These are phyloP conservation scores for Serilophus lunatus DNA, from an alignment of 2,113 vertebrate species.

Conservation along the genomic window DNA sequence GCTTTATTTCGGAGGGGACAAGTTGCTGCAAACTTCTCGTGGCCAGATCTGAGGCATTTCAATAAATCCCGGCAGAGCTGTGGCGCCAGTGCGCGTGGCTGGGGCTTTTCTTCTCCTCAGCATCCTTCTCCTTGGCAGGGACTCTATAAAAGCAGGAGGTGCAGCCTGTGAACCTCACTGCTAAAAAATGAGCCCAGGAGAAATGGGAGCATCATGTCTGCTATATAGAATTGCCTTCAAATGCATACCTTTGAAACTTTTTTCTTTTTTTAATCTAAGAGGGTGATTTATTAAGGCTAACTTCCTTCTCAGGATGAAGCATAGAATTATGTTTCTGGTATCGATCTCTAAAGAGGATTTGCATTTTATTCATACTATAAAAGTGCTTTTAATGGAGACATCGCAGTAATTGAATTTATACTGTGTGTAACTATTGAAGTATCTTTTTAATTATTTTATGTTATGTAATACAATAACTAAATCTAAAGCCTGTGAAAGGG, in stretches of 20 bases:
- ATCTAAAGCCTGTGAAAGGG: slow-evolving; percentile 69
- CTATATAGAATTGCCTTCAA: slow-evolving; percentile 46
- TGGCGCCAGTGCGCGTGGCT: accelerated
- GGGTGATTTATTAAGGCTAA: slow-evolving; percentile 73
- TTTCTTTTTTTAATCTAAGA: background rate
- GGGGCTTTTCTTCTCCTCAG: background rate
- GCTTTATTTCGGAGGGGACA: background rate
- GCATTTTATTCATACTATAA: slow-evolving; percentile 83
- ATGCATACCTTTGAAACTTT: slow-evolving; percentile 32
- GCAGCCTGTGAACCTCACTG: background rate
- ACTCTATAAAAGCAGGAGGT: background rate
- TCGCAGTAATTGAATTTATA: slow-evolving; percentile 81
- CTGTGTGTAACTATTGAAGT: slow-evolving; percentile 76
- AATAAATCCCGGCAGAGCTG: background rate
- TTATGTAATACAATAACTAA: slow-evolving; percentile 76
- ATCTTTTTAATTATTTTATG: slow-evolving; percentile 81
- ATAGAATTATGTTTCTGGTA: slow-evolving; percentile 78
- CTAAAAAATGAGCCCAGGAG: slow-evolving; percentile 7
- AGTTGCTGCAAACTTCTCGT: slow-evolving; percentile 20
- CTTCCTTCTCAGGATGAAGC: slow-evolving; percentile 75
- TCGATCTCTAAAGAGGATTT: slow-evolving; percentile 81
- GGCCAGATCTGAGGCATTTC: background rate
- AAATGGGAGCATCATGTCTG: slow-evolving; percentile 17
- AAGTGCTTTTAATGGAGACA: slow-evolving; percentile 82
- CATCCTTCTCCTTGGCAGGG: background rate